Conservation (phyloP, 2,113 vertebrate genomes). For the Butorides virescens region DNA sequence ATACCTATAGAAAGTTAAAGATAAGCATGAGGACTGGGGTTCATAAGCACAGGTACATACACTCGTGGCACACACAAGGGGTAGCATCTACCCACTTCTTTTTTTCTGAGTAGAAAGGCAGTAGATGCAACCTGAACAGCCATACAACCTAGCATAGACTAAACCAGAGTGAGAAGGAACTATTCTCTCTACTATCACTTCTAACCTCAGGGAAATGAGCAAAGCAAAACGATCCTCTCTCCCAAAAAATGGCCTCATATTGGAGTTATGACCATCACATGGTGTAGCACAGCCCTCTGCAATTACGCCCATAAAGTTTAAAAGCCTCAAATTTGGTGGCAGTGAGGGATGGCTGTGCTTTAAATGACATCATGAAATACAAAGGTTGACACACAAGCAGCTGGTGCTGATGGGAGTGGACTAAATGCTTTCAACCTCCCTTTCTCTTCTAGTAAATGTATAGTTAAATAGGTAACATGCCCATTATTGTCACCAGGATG, state of each 20-base stretch:
- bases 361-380: not conserved
- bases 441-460: not conserved
- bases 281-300: not conserved
- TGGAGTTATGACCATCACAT: not conserved
- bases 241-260: not conserved
- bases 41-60: not conserved
- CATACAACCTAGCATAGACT: not conserved
- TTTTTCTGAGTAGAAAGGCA: not conserved
- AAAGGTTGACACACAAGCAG: not conserved
- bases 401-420: not conserved
- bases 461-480: not conserved
- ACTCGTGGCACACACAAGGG: not conserved
- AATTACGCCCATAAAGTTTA: not conserved
- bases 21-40: not conserved
- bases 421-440: not conserved
- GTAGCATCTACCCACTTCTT: not conserved
- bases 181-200: not conserved
- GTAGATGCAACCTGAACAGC: not conserved
- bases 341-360: not conserved
- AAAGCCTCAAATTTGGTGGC: not conserved
- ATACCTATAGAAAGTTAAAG: not conserved
- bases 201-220: not conserved
- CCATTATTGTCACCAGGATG: not conserved
- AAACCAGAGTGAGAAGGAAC: not conserved
- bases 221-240: not conserved